Evolutionary conservation across 2,113 vertebrate genomes (phyloP).

Genomic region (Epinephelus cyanopodus): DNA sequence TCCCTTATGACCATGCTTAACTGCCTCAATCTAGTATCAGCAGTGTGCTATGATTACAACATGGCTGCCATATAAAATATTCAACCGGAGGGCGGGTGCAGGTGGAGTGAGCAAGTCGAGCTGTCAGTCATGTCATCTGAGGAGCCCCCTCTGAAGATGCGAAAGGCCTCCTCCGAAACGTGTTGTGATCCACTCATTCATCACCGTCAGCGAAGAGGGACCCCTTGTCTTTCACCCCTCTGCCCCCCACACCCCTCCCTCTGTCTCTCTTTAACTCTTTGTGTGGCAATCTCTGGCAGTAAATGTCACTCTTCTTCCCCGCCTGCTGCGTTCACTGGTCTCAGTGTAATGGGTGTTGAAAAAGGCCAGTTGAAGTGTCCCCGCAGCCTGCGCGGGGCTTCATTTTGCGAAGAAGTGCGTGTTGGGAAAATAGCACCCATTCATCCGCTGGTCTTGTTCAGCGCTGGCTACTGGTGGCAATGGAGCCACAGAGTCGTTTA

Average conservation of each 20-base stretch:
- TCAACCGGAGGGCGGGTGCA: conserved; percentile 47
- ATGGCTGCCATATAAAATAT: conserved; percentile 36
- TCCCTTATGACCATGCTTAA: not conserved
- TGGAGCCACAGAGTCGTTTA: conserved; percentile 74
- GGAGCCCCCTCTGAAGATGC: conserved; percentile 69
- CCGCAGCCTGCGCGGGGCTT: conserved; percentile 71
- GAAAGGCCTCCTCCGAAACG: conserved; percentile 70
- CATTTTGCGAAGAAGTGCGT: conserved; percentile 74
- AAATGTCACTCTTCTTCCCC: conserved; percentile 65
- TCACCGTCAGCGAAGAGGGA: conserved; percentile 73
- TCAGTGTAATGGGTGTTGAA: conserved; percentile 72
- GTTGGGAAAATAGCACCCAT: conserved; percentile 79
- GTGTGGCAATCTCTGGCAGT: conserved; percentile 62
- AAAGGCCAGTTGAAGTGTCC: conserved; percentile 79
- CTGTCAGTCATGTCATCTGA: conserved; percentile 74
- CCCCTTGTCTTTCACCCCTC: conserved; percentile 73
- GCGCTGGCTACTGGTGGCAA: conserved; percentile 71
- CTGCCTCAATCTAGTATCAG: conserved; percentile 19
- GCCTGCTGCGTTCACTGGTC: conserved; percentile 46
- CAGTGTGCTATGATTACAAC: conserved; percentile 46
- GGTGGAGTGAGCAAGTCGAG: conserved; percentile 62
- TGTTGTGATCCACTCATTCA: conserved; percentile 81
- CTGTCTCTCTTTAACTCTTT: conserved; percentile 72
- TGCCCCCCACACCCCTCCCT: conserved; percentile 18
- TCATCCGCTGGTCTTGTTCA: conserved; percentile 75